Conservation (phyloP, 2,888 invertebrate species). For the Drosophila putrida region DNA sequence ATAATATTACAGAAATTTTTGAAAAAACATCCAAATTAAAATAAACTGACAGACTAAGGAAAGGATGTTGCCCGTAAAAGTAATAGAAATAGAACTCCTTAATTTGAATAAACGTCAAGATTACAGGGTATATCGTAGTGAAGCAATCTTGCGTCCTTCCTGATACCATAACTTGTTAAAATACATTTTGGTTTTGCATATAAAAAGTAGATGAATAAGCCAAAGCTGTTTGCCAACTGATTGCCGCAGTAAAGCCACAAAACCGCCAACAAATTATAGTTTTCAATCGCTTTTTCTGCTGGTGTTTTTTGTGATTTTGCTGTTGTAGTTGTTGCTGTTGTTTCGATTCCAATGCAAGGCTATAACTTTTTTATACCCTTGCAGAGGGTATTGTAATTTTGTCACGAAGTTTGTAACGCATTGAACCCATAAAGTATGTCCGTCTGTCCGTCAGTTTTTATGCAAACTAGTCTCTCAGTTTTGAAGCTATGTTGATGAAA, state of each 20-base stretch:
- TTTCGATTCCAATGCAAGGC: constrained; percentile 34
- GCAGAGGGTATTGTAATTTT: too few relatives aligned
- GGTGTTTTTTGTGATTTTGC: not conserved
- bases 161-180: not conserved
- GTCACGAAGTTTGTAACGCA: too few relatives aligned
- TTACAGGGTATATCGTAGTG: not conserved
- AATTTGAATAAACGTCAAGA: not conserved
- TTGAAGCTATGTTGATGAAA: too few relatives aligned
- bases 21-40: constrained; percentile 2
- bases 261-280: constrained; percentile 71
- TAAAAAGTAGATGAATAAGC: constrained; percentile 40
- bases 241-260: constrained; percentile 38
- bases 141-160: not conserved
- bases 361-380: constrained; percentile 62
- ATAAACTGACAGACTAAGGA: constrained; percentile 21
- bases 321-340: not conserved
- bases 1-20: constrained; percentile 1
- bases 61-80: not conserved
- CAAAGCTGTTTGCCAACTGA: constrained; percentile 35
- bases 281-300: constrained; percentile 48
- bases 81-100: not conserved
- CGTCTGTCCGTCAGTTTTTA: too few relatives aligned
- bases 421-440: too few relatives aligned
- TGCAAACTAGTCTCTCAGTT: too few relatives aligned
- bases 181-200: constrained; percentile 12